Evolutionary conservation across 2,888 invertebrate species (phyloP).

Genomic region (Phengaris arion): DNA sequence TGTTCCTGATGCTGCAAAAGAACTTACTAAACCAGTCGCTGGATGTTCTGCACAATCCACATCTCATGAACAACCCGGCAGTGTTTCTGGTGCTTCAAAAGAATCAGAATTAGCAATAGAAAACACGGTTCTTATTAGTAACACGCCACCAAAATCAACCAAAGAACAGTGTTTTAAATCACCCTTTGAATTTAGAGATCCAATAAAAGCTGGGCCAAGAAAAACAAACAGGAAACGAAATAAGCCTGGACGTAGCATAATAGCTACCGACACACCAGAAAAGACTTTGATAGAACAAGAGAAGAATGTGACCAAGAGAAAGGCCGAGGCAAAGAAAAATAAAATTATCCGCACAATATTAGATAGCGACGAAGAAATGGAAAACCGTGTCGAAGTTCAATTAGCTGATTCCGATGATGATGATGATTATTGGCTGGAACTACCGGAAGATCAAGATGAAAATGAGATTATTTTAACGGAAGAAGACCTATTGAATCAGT

Average conservation of each 20-base stretch:
- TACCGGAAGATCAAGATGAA: background rate
- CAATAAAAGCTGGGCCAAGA: slow-evolving; percentile 2
- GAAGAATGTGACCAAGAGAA: background rate
- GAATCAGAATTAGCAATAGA: no score
- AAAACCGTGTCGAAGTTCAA: background rate
- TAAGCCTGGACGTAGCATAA: background rate
- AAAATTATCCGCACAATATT: background rate
- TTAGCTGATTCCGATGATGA: background rate
- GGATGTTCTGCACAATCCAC: no score
- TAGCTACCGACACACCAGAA: background rate
- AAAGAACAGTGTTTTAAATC: background rate
- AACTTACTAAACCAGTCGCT: no score
- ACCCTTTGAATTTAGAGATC: background rate
- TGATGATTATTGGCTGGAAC: background rate
- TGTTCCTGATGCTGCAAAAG: no score
- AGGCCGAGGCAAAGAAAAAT: background rate
- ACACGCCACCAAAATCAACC: background rate
- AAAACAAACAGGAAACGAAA: background rate
- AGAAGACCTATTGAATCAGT: background rate
- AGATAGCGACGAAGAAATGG: background rate
- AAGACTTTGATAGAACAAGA: background rate
- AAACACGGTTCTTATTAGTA: background rate
- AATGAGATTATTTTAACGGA: background rate
- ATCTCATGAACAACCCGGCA: no score
- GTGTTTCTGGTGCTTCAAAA: no score